These are phyloP conservation scores for Pipistrellus pygmaeus DNA, from an alignment of 2,797 vertebrate species.

Conservation along the genomic window DNA sequence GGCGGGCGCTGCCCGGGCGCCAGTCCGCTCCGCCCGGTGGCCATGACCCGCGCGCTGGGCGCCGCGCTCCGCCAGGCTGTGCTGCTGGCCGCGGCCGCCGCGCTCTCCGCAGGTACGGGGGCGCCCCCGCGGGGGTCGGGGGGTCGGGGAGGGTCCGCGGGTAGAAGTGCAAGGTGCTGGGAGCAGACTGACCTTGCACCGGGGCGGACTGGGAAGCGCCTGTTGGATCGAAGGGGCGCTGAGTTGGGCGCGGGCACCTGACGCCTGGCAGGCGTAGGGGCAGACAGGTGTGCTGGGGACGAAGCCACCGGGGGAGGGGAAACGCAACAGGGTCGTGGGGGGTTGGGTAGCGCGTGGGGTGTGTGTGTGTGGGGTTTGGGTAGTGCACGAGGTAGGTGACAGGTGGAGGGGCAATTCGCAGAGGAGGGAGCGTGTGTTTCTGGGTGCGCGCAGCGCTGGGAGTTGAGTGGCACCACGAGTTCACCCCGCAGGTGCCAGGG, in stretches of 20 bases:
- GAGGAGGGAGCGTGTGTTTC: not conserved
- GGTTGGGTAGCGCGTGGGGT: not conserved
- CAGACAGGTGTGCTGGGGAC: slow-evolving; percentile 67
- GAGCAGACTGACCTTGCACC: not conserved
- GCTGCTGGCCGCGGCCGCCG: slow-evolving; percentile 80
- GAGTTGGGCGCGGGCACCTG: slow-evolving; percentile 61
- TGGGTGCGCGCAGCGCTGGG: not conserved
- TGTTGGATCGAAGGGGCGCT: not conserved
- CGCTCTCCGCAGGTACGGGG: slow-evolving; percentile 85
- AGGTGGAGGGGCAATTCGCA: slow-evolving; percentile 54
- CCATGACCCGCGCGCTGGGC: slow-evolving; percentile 76
- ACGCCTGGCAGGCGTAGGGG: slow-evolving; percentile 34
- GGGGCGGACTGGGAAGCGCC: not conserved
- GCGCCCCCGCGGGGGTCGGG: not conserved
- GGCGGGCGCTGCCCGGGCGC: not conserved
- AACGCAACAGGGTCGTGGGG: not conserved
- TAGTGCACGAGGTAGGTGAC: slow-evolving; percentile 6
- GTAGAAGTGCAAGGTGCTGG: not conserved
- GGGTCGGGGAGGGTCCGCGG: not conserved
- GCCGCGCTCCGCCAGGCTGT: slow-evolving; percentile 76
- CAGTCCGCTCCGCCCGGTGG: slow-evolving; percentile 37
- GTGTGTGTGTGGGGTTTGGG: not conserved
- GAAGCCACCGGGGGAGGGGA: not conserved
- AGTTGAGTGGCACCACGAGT: not conserved
- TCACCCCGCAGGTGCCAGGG: not conserved